phyloP scores from a whole-genome alignment of 1,140 invertebrate genomes.

The Zaprionus tsacasi region DNA sequence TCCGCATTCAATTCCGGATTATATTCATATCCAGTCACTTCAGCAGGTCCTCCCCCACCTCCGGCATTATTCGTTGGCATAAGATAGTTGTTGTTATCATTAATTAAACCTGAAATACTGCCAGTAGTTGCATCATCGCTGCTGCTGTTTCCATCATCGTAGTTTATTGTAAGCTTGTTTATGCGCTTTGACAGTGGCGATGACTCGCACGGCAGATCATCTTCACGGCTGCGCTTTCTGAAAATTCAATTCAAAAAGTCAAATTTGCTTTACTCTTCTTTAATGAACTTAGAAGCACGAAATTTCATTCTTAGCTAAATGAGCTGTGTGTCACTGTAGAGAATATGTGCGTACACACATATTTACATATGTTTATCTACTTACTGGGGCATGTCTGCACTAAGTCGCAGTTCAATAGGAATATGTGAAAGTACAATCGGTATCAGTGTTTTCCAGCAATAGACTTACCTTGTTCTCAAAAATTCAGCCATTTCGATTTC shows the following conservation, averaged over 20 bases:
- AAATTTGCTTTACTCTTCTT: background rate
- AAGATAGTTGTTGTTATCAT: conserved; percentile 58
- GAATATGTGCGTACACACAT: conserved; percentile 4
- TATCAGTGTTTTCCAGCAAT: background rate
- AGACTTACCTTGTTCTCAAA: conserved; percentile 53
- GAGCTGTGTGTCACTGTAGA: conserved; percentile 38
- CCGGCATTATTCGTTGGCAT: conserved; percentile 28
- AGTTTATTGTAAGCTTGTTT: conserved; percentile 79
- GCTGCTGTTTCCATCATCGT: conserved; percentile 73
- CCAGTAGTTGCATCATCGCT: conserved; percentile 70
- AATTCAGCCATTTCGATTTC: conserved; percentile 65
- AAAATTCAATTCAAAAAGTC: conserved; percentile 1
- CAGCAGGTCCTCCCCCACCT: conserved; percentile 27
- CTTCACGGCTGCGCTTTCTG: conserved; percentile 82
- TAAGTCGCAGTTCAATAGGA: conserved; percentile 23
- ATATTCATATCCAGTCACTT: conserved; percentile 54
- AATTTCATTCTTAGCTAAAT: conserved; percentile 21
- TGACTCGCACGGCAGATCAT: conserved; percentile 74
- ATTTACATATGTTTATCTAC: conserved; percentile 22
- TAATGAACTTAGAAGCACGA: background rate
- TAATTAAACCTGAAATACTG: conserved; percentile 56
- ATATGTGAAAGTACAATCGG: background rate
- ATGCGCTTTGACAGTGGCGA: conserved; percentile 80
- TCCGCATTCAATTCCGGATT: conserved; percentile 73
- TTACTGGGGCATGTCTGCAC: conserved; percentile 15